These are phyloP conservation scores for Gandaritis pyraliata DNA, from an alignment of 2,888 invertebrate species.

Conservation along the genomic window DNA sequence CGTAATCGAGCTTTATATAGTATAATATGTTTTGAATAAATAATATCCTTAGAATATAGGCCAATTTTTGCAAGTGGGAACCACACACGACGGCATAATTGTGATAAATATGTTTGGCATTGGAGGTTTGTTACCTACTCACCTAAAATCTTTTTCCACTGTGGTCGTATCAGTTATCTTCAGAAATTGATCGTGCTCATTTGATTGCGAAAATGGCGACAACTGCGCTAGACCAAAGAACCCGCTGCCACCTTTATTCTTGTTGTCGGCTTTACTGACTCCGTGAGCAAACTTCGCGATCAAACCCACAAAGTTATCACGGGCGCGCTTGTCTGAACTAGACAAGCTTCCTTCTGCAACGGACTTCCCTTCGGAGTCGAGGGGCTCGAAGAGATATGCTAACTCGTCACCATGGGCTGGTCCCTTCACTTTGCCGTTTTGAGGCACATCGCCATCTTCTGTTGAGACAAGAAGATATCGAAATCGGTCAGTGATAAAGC, in stretches of 20 bases:
- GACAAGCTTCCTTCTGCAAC: constrained; percentile 64
- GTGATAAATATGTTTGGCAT: too few species aligned
- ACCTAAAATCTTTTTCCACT: constrained; percentile 72
- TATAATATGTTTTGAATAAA: too few species aligned
- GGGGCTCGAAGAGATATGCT: constrained; percentile 88
- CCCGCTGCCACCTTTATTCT: constrained; percentile 43
- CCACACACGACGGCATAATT: too few species aligned
- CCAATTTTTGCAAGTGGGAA: too few species aligned
- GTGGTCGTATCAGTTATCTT: constrained; percentile 63
- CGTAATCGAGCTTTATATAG: too few species aligned
- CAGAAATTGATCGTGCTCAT: constrained; percentile 69
- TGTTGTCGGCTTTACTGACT: constrained; percentile 37
- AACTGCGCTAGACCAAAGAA: constrained; percentile 48
- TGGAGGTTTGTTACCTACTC: constrained; percentile 14
- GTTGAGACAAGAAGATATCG: constrained; percentile 14
- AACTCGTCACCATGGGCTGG: constrained; percentile 90
- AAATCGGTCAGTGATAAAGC: too few species aligned
- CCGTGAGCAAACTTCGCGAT: constrained; percentile 87
- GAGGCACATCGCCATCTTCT: constrained; percentile 46
- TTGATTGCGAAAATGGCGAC: constrained; percentile 54
- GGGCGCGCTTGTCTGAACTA: constrained; percentile 85
- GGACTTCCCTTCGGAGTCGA: constrained; percentile 85
- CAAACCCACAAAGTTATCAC: constrained; percentile 87
- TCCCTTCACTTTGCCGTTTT: constrained; percentile 54
- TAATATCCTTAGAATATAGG: too few species aligned